A percentile compares a stretch with the other conserved stretches of the same genome.
These are phyloP conservation scores for Bombus cullumanus DNA, from an alignment of 1,140 invertebrate genomes.

Conservation along the genomic window DNA sequence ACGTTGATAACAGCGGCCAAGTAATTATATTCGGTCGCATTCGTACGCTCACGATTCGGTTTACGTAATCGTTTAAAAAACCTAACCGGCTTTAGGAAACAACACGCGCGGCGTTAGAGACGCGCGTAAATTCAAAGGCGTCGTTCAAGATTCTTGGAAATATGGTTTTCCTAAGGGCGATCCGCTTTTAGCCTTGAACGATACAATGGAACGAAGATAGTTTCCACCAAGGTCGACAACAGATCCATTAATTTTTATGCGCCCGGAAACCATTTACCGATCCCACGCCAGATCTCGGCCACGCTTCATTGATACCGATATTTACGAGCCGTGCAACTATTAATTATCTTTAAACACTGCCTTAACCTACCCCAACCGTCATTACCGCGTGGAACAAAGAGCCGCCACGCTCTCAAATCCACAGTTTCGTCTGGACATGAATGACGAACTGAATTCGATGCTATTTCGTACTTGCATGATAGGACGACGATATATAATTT, in stretches of 20 bases:
- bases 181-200: too few species aligned
- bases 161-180: too few species aligned
- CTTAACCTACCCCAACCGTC: constrained; percentile 72
- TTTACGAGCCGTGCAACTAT: constrained; percentile 73
- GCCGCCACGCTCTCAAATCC: constrained; percentile 8
- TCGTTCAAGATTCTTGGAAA: too few species aligned
- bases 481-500: too few species aligned
- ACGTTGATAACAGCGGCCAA: constrained; percentile 20
- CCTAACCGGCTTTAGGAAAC: neutral
- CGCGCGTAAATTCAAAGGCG: too few species aligned
- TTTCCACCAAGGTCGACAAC: constrained; percentile 34
- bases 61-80: neutral
- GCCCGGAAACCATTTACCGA: constrained; percentile 71
- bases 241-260: constrained; percentile 74
- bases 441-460: neutral
- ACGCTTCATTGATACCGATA: constrained; percentile 73
- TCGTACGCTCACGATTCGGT: neutral
- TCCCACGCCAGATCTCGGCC: constrained; percentile 62
- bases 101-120: too few species aligned
- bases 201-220: too few species aligned
- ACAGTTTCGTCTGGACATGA: neutral
- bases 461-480: too few species aligned
- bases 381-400: constrained; percentile 55
- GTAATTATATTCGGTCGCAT: neutral
- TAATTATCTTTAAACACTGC: constrained; percentile 73